These are phyloP conservation scores for Sthenelais limicola DNA, from an alignment of 2,888 invertebrate species.

Conservation along the genomic window DNA sequence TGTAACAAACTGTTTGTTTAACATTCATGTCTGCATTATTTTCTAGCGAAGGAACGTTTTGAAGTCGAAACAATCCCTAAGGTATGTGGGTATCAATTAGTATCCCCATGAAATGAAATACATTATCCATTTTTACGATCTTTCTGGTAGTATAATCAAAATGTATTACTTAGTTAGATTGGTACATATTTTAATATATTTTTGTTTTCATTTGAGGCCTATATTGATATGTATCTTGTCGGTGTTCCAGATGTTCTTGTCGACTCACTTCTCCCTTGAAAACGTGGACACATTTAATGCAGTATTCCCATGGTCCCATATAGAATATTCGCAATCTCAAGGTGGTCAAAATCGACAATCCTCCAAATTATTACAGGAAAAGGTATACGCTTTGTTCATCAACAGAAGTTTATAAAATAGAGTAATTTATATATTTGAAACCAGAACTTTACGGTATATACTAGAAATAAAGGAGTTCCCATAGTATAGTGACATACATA, in stretches of 20 bases:
- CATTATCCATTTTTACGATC: background rate
- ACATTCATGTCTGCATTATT: background rate
- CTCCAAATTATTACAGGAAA: constrained; percentile 84
- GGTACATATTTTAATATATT: background rate
- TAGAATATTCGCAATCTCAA: constrained; percentile 58
- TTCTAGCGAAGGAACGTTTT: constrained; percentile 73
- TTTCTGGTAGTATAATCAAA: background rate
- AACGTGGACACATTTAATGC: constrained; percentile 86
- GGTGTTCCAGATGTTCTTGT: constrained; percentile 80
- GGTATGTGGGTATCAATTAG: no score
- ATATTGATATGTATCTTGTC: no score
- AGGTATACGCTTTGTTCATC: constrained; percentile 76
- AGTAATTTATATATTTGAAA: no score
- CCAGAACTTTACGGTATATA: no score
- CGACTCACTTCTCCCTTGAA: constrained; percentile 84
- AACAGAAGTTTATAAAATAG: no score
- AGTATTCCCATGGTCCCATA: constrained; percentile 82
- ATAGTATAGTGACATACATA: background rate
- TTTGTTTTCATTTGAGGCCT: background rate
- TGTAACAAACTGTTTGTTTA: background rate
- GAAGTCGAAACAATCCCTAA: constrained; percentile 83
- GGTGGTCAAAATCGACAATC: constrained; percentile 61
- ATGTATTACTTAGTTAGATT: background rate
- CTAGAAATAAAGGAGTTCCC: background rate
- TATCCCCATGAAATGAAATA: no score